Evolutionary conservation across 1,140 invertebrate species (phyloP), one percentile per base, ranked within the genome.

Genomic region (Arctopsyche grandis): DNA sequence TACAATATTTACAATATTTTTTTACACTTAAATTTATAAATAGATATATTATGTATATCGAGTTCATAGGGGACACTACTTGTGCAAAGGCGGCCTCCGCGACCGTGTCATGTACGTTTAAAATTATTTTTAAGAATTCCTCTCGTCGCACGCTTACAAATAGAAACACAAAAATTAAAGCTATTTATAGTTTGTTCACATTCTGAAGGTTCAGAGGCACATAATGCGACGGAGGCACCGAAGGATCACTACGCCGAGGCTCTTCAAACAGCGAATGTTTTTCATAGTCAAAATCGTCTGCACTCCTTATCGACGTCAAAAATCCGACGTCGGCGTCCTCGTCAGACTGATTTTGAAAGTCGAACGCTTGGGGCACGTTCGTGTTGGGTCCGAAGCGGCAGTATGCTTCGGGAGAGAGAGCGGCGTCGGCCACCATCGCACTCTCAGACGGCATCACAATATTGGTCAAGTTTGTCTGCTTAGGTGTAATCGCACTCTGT

Each of bases 321-420:
- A 66, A 26, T 7, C 21, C 10, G 24, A 24, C 63, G 1, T 66
- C 63, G 4, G 12, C 9, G 19, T 76, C 56, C 26, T 43, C 75
- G 71, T 87, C 86, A 48, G 85, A 82, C 70, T 85, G 85, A n/a
- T n/a, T n/a, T 26, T 87, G 80, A 75, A 85, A 85, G 69, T 87
- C 85, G 69, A 88, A 84, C 80, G 86, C 87, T 80, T 87, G 86
- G 14, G 85, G 84, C 26, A 86, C 86, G 79, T 88, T 85, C 24
- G 85, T 86, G 81, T 86, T 87, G 85, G 87, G 88, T 0, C 87
- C 87, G 78, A 89, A 88, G 16, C 87, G 83, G 76, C 88, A 88
- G 75, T 88, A 89, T 0, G 88, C 87, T 46, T 88, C 87, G 3
- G 88, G 86, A 10, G 87, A 88, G 84, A 87, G 86, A 1, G 73